Base-by-base conservation (phyloP, 2,797 vertebrate species). In the Enteromius unitaeniatus region DNA sequence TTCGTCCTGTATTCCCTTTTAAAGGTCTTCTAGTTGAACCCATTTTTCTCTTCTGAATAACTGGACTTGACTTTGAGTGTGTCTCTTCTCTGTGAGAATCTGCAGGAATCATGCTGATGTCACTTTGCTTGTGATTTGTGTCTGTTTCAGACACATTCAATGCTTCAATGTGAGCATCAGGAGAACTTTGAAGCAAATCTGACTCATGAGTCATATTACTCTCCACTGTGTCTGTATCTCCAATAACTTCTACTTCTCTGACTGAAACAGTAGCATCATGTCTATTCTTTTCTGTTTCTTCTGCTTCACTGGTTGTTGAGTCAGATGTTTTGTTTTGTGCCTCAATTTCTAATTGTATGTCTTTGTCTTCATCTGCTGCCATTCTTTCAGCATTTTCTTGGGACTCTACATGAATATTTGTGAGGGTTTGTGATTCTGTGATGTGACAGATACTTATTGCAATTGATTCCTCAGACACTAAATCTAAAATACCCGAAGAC, bases 11-110 rank as follows among this genome's bases (percentile, higher is more conserved):
- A 10, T 72, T 28, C 0, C 45, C 40, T n/a, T 6, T n/a, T 0
- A 65, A 42, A 51, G 77, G 60, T 64, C 77, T 78, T 1, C 76
- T 26, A 5, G 60, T 78, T 28, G 67, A 40, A 0, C 37, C 67
- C 67, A 69, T 69, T 68, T 79, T 79, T 53, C 78, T 14, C 47
- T 37, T 68, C 0, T 79, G 47, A 55, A 68, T 31, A 68, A 68
- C 3, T 67, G 64, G 47, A 17, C n/a, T 69, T 23, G 34, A 37
- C 23, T 26, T 40, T 68, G 28, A 10, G 14, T 69, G 34, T 42
- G 11, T 6, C 37, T 69, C 5, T 1, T 53, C 73, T 40, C 1
- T 7, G 0, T 23, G 73, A 58, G 51, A 37, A 58, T 40, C 19
- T 6, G n/a, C 31, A 37, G 51, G 11, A 58, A 23, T 9, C 2